phyloP scores from a whole-genome alignment of 2,888 invertebrate species.

The Dasysyrphus tricinctus region DNA sequence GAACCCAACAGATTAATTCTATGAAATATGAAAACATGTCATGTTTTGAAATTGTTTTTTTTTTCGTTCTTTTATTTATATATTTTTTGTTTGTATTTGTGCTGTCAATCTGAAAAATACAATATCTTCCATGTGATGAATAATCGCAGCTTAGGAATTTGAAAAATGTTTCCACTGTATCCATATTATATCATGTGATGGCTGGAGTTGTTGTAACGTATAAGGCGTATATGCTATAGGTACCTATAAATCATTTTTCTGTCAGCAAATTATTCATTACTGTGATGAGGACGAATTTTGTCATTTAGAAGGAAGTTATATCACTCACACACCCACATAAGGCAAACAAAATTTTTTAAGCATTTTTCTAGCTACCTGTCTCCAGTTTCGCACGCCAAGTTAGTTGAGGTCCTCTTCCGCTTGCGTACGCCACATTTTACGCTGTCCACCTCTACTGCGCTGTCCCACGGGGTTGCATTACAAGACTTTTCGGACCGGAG shows the following conservation, averaged over 20 bases:
- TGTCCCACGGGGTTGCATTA: too few species aligned
- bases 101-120: constrained; percentile 23
- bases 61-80: background rate
- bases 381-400: too few species aligned
- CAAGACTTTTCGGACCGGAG: too few species aligned
- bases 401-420: too few species aligned
- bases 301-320: constrained; percentile 1
- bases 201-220: background rate
- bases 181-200: background rate
- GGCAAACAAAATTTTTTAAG: too few species aligned
- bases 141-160: constrained; percentile 31
- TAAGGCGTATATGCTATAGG: background rate
- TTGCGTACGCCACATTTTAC: too few species aligned
- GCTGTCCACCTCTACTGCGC: too few species aligned
- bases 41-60: constrained; percentile 11
- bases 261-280: constrained; percentile 21
- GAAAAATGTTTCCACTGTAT: constrained; percentile 30
- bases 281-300: constrained; percentile 16
- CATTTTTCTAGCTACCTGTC: too few species aligned
- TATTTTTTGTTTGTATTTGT: background rate
- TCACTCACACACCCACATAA: background rate
- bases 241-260: constrained; percentile 27
- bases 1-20: constrained; percentile 34
- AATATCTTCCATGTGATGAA: constrained; percentile 29
- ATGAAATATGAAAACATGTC: constrained; percentile 38